phyloP scores from a whole-genome alignment of 2,113 vertebrate species.

The Scatophagus argus region DNA sequence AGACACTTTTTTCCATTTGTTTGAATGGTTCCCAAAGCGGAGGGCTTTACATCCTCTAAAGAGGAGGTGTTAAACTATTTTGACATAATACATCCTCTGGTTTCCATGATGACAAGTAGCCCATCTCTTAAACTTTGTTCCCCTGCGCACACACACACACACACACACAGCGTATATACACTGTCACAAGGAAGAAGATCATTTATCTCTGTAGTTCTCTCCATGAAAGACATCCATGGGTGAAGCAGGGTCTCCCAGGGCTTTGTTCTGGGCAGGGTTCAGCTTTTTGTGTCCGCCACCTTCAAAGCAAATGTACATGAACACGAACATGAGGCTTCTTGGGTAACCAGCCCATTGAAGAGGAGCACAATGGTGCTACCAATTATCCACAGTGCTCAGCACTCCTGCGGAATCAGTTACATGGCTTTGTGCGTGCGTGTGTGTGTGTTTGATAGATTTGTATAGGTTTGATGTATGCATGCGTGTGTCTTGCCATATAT shows the following conservation, averaged over 20 bases:
- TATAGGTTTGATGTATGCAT: slow-evolving; percentile 40
- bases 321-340: slow-evolving; percentile 88
- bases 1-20: background rate
- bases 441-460: slow-evolving; percentile 49
- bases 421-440: slow-evolving; percentile 75
- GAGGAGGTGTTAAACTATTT: slow-evolving; percentile 68
- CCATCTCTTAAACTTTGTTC: slow-evolving; percentile 44
- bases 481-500: background rate
- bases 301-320: slow-evolving; percentile 87
- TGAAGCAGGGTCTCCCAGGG: slow-evolving; percentile 78
- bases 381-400: slow-evolving; percentile 85
- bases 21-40: slow-evolving; percentile 20
- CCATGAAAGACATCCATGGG: slow-evolving; percentile 79
- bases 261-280: slow-evolving; percentile 82
- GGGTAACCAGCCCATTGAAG: slow-evolving; percentile 85
- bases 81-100: slow-evolving; percentile 77
- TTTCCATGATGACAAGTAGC: slow-evolving; percentile 55
- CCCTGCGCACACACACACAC: slow-evolving; percentile 37
- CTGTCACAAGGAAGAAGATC: slow-evolving; percentile 68
- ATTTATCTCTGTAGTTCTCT: slow-evolving; percentile 75
- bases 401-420: slow-evolving; percentile 84
- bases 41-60: slow-evolving; percentile 26
- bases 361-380: slow-evolving; percentile 82
- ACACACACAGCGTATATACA: slow-evolving; percentile 26
- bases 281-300: slow-evolving; percentile 84